Conservation (phyloP, 2,888 invertebrate genomes). For the Metellina segmentata region DNA sequence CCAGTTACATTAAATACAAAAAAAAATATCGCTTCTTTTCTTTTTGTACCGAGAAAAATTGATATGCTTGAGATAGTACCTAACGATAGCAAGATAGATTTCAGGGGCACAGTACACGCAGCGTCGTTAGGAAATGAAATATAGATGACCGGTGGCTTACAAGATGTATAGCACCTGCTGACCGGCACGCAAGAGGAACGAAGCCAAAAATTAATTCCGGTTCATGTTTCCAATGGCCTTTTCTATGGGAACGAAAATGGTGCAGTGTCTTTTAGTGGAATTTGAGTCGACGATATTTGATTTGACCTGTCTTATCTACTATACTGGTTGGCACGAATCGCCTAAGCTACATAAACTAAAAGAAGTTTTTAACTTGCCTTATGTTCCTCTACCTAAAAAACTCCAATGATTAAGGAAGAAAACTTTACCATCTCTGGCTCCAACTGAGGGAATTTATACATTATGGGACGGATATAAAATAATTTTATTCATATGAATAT, state of each 20-base stretch:
- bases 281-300: too few species aligned
- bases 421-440: too few species aligned
- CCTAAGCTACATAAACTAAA: too few species aligned
- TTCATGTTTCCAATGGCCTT: not conserved
- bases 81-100: not conserved
- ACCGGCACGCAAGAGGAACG: constrained; percentile 17
- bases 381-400: too few species aligned
- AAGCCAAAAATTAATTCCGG: constrained; percentile 38
- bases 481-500: too few species aligned
- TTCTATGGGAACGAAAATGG: not conserved
- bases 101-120: constrained; percentile 14
- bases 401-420: too few species aligned
- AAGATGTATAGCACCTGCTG: constrained; percentile 61
- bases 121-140: constrained; percentile 56
- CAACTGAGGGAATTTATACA: too few species aligned
- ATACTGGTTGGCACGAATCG: too few species aligned
- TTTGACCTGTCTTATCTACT: too few species aligned
- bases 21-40: not conserved
- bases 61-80: not conserved
- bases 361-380: too few species aligned
- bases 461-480: too few species aligned
- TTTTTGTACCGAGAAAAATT: not conserved
- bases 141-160: constrained; percentile 50
- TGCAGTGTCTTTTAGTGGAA: not conserved
- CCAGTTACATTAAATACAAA: not conserved